These are phyloP conservation scores for Dasyprocta punctata DNA, from an alignment of 2,113 vertebrate species.

Conservation along the genomic window DNA sequence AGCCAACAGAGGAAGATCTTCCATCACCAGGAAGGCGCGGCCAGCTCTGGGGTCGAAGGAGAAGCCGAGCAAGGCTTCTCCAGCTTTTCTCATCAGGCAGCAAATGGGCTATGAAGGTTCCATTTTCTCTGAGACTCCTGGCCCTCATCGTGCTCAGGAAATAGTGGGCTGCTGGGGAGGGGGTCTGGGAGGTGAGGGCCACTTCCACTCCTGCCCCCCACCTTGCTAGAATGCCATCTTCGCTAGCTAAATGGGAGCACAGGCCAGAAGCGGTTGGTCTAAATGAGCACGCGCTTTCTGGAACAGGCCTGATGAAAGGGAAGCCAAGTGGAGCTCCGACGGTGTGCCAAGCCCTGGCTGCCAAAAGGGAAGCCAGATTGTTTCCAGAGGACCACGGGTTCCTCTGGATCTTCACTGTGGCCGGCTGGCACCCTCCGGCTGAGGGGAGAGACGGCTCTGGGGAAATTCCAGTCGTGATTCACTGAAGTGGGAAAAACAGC, in stretches of 20 bases:
- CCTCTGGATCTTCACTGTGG: not conserved
- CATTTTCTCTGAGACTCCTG: not conserved
- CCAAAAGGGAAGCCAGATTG: not conserved
- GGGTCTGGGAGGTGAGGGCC: not conserved
- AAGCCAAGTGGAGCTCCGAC: not conserved
- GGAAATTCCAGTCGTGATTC: slow-evolving; percentile 69
- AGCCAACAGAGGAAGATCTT: not conserved
- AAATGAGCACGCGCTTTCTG: slow-evolving; percentile 60
- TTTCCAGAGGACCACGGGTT: slow-evolving; percentile 1
- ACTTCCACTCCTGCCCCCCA: not conserved
- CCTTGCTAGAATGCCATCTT: not conserved
- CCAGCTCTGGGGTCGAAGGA: not conserved
- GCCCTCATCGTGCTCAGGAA: not conserved
- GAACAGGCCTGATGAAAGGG: not conserved
- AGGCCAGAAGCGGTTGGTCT: slow-evolving; percentile 32
- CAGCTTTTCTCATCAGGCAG: not conserved
- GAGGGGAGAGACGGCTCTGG: slow-evolving; percentile 36
- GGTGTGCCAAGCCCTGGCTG: not conserved
- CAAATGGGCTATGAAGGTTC: not conserved
- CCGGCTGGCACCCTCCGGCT: not conserved
- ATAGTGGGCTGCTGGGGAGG: not conserved
- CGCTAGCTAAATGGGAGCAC: not conserved
- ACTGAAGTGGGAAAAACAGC: slow-evolving; percentile 62
- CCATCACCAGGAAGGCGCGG: not conserved
- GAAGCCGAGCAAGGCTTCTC: not conserved